Base-by-base conservation (phyloP, 1,140 invertebrate genomes). In the Xylocopa sonorina region DNA sequence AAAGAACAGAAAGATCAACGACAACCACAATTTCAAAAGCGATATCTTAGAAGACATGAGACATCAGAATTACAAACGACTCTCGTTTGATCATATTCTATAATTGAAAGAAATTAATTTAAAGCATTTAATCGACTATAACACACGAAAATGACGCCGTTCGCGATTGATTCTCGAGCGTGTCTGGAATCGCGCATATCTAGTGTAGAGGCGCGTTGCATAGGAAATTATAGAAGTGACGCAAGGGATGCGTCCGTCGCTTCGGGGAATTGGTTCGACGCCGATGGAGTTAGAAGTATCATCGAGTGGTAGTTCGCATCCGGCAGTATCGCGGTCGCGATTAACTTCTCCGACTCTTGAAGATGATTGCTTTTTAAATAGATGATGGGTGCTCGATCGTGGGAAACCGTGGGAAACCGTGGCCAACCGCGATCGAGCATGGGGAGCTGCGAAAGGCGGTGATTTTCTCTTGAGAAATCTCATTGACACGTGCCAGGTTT, bases 291-390 rank as follows among this genome's bases (percentile, higher is more conserved):
- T 81, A 74, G 79, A 87, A 89, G 89, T 69, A 89, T 88, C 90
- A 89, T 91, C 88, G 89, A 90, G 88, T 88, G 87, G 88, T 90
- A 84, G 90, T 91, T 90, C 89, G 88, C 90, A 91, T 91, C 88
- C 79, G 68, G 79, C 76, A 84, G 84, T 84, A 80, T 43, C 81
- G 71, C 82, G 55, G 85, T 87, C 87, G 87, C 86, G 88, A 91
- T 91, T 90, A 90, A 89, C 88, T 90, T 89, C 86, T 88, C 84
- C 85, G 83, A 83, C 88, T 62, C 81, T 80, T 46, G 48, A 68
- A 83, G 81, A 83, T 82, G 88, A 90, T 90, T 89, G 87, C 87
- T 88, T 88, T 90, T 89, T 89, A 87, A 88, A 86, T 83, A 38
- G 69, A 50, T n/a, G 76, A n/a, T 12, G 43, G 67, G 80, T 9